Evolutionary conservation across 2,113 vertebrate genomes (phyloP), one percentile per base, ranked within the genome.

Genomic region (Pygathrix nemaeus): DNA sequence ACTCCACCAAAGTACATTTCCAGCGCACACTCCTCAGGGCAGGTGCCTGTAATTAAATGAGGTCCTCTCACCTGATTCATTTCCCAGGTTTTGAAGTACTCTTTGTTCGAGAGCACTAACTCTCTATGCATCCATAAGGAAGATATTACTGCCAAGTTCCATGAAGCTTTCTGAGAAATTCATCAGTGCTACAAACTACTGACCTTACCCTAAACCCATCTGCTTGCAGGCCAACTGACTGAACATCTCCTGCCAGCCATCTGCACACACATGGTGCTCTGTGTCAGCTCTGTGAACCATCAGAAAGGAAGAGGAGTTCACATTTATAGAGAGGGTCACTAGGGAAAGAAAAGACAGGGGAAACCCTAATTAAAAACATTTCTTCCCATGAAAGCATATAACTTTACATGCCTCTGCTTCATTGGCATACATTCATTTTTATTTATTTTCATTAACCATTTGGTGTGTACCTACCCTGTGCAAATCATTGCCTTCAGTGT

Each of bases 201-300:
- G 99, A 99, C 99, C 99, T 99, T 99, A 99, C 99, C 99, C 99
- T 99, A 99, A 99, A 99, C 99, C 99, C 99, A 99, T 99, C 98
- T 99, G 99, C 98, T 97, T 98, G 99, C 99, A 99, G 97, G 99
- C 99, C 98, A 99, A 98, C 7, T 98, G 97, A 96, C 99, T 99
- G 97, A 99, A 97, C 0, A 98, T 97, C 61, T 98, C 99, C 97
- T 98, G 99, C 99, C 99, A 99, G 88, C 99, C 99, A 55, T 99
- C 99, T 0, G 99, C 99, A 98, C 99, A 99, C 86, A 99, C 99
- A 48, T 99, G 98, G 97, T 99, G 98, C 88, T 99, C 99, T 27
- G 98, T 94, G 4, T 99, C 99, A 64, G 99, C 99, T 98, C 98
- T 99, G 97, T 98, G 99, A 96, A 99, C 98, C 0, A 98, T 99